Conservation (phyloP, 2,797 vertebrate genomes). For the Ctenosaura bakeri region DNA sequence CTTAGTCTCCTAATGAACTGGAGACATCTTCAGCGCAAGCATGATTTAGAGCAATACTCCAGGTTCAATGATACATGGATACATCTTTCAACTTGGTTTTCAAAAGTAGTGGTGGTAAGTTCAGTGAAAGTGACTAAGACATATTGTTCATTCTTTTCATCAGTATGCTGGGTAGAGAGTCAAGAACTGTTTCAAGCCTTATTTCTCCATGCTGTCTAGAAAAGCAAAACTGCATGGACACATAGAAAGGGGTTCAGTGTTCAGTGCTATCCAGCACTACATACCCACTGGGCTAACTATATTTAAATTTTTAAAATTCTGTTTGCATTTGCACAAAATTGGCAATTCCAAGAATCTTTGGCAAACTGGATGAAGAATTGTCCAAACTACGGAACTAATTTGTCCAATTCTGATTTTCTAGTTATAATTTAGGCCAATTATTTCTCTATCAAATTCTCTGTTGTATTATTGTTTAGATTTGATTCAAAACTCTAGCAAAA, state of each 20-base stretch:
- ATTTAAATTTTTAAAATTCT: background rate
- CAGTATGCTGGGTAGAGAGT: background rate
- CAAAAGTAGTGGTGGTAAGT: too few species aligned
- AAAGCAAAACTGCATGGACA: background rate
- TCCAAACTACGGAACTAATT: background rate
- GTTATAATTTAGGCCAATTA: slow-evolving; percentile 28
- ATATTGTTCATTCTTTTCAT: background rate
- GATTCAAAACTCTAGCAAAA: slow-evolving; percentile 75
- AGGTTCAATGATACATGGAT: background rate
- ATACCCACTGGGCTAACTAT: background rate
- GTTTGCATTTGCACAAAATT: background rate
- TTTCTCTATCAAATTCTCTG: slow-evolving; percentile 19
- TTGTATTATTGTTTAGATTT: background rate
- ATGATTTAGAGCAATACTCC: background rate
- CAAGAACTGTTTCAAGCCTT: background rate
- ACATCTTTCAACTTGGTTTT: background rate
- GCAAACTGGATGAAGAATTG: slow-evolving; percentile 34
- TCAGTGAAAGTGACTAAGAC: background rate
- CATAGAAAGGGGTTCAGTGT: background rate
- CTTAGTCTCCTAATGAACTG: background rate
- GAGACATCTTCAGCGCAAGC: background rate
- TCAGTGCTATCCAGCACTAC: background rate
- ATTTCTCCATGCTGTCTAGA: background rate
- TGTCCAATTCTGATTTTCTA: background rate
- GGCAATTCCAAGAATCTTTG: background rate